Base-by-base conservation (phyloP, 2,888 invertebrate genomes). In the Dinocampus coccinellae region DNA sequence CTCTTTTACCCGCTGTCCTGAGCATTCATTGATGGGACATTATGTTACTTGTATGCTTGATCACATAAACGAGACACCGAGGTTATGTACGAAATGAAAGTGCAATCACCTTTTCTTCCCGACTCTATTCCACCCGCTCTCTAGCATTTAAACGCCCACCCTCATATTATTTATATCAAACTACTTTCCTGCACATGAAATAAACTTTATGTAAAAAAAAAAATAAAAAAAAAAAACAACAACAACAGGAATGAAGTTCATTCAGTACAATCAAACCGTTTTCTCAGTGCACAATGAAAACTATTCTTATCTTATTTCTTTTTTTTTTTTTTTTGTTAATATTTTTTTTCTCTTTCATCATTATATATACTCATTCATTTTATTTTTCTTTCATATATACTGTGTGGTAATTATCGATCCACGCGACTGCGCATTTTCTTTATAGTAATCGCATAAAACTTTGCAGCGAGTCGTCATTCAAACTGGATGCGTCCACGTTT, bases 41-140 rank as follows among this genome's bases (percentile, higher is more conserved):
- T 82, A 83, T 81, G 82, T 81, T 81, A 71, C 78, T 36, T 74
- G 73, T 47, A 16, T 82, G 81, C 72, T 76, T 79, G 77, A 75
- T 78, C 80, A 76, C 81, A 81, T 83, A 82, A 84, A 84, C 84
- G 84, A 84, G 83, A 81, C 61, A 79, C 79, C 77, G 73, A 78
- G 77, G 73, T 76, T 47, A 16, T 20, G 1, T 47, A 52, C 52
- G 53, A 53, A 52, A 68, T 67, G 58, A 36, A 39, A 66, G 66
- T 57, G 39, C 57, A 66, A 66, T 65, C 55, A 63, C 52, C 55
- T 69, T 55, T 24, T 53, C 42, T 53, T 39, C 7, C 16, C n/a
- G 2, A 7, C 9, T 16, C 16, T n/a, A 2, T 3, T 47, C 47
- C 9, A 16, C 47, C 16, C 16, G 16, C 16, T 47, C 9, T 47